Conservation (phyloP, 2,113 vertebrate species). For the Xiphias gladius region DNA sequence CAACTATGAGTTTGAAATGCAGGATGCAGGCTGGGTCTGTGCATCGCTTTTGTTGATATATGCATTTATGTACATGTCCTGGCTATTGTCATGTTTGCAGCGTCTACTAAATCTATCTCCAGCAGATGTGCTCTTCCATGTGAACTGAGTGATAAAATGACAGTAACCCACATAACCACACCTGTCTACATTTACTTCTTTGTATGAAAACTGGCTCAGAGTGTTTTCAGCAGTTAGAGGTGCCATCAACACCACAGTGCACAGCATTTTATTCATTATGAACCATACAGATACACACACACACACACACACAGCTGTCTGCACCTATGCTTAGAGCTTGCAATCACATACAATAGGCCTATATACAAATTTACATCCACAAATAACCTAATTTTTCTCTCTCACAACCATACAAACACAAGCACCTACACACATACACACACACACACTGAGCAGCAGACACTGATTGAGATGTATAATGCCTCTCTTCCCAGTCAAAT, state of each 20-base stretch:
- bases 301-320: conserved; percentile 32
- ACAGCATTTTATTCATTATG: conserved; percentile 51
- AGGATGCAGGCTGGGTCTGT: background rate
- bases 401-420: background rate
- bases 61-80: background rate
- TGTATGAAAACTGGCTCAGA: conserved; percentile 39
- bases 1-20: background rate
- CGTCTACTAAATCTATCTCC: background rate
- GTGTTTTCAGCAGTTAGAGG: conserved; percentile 44
- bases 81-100: background rate
- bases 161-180: conserved; percentile 17
- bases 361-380: background rate
- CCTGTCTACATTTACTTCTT: conserved; percentile 44
- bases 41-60: background rate
- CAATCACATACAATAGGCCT: background rate
- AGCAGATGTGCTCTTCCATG: conserved; percentile 17
- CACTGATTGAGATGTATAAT: conserved; percentile 29
- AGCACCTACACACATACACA: background rate
- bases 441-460: background rate
- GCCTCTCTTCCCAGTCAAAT: conserved; percentile 28
- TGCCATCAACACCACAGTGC: conserved; percentile 35
- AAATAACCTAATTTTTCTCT: background rate
- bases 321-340: background rate
- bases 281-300: conserved; percentile 35
- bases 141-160: conserved; percentile 28